A percentile compares a stretch with the other conserved stretches of the same genome.
phyloP scores from a whole-genome alignment of 2,113 vertebrate species.

The Macroglossus sobrinus region DNA sequence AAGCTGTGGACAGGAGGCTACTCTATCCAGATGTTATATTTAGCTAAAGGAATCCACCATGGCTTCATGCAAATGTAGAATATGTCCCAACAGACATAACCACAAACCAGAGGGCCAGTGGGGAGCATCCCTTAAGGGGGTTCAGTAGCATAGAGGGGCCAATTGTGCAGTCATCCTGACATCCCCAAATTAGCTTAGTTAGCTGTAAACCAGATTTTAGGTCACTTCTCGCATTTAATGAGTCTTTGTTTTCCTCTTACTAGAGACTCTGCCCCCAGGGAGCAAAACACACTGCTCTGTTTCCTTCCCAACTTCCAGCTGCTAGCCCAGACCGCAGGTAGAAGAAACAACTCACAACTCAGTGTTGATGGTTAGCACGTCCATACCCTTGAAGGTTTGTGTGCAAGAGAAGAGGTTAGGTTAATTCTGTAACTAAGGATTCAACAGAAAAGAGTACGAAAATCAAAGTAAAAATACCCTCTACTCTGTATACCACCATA shows the following conservation, averaged over 20 bases:
- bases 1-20: slow-evolving; percentile 19
- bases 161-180: slow-evolving; percentile 24
- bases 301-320: not conserved
- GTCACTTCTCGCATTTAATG: slow-evolving; percentile 50
- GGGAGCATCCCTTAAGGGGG: not conserved
- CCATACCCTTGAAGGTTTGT: not conserved
- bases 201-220: slow-evolving; percentile 19
- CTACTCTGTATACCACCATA: not conserved
- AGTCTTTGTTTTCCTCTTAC: slow-evolving; percentile 52
- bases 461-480: not conserved
- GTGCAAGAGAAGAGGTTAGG: slow-evolving; percentile 13
- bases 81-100: slow-evolving; percentile 54
- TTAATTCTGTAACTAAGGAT: not conserved
- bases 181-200: slow-evolving; percentile 46
- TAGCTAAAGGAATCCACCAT: slow-evolving; percentile 51
- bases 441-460: not conserved
- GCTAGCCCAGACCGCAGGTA: not conserved
- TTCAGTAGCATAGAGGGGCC: not conserved
- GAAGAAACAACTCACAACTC: slow-evolving; percentile 19
- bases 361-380: not conserved
- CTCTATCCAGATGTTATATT: slow-evolving; percentile 67
- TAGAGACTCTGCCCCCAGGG: slow-evolving; percentile 23
- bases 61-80: slow-evolving; percentile 51
- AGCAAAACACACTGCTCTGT: not conserved
- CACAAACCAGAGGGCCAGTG: slow-evolving; percentile 47